These are phyloP conservation scores for Lateolabrax maculatus DNA, from an alignment of 2,797 vertebrate genomes.

Conservation along the genomic window DNA sequence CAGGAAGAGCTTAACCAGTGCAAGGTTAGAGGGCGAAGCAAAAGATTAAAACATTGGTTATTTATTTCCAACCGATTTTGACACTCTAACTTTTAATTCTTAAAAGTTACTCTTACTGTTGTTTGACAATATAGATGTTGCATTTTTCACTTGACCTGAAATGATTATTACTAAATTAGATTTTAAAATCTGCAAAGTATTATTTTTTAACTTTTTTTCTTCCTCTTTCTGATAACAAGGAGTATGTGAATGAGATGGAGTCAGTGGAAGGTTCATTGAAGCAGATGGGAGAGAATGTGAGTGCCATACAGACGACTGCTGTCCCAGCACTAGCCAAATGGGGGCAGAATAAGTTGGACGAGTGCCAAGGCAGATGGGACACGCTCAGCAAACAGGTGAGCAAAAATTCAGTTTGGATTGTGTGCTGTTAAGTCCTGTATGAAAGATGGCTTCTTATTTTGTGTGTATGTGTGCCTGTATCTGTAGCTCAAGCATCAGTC, in stretches of 20 bases:
- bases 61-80: neutral
- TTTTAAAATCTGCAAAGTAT: neutral
- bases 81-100: neutral
- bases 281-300: slow-evolving; percentile 91
- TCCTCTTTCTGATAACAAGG: slow-evolving; percentile 72
- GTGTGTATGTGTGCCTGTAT: neutral
- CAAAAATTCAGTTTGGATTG: neutral
- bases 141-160: neutral
- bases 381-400: slow-evolving; percentile 92
- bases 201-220: neutral
- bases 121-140: neutral
- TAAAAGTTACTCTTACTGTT: neutral
- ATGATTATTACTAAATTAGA: neutral
- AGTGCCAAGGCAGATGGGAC: slow-evolving; percentile 88
- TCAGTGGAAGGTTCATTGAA: slow-evolving; percentile 89
- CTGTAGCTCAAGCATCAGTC: neutral
- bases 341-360: slow-evolving; percentile 85
- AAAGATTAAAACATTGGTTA: neutral
- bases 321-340: slow-evolving; percentile 85
- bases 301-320: slow-evolving; percentile 83
- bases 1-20: slow-evolving; percentile 92
- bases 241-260: slow-evolving; percentile 92
- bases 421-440: neutral
- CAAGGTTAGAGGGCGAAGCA: slow-evolving; percentile 82
- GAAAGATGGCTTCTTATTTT: neutral